Percentiles rank a stretch among this genome's conserved stretches.
These are phyloP conservation scores for Volucella zonaria DNA, from an alignment of 2,888 invertebrate genomes.

Conservation along the genomic window DNA sequence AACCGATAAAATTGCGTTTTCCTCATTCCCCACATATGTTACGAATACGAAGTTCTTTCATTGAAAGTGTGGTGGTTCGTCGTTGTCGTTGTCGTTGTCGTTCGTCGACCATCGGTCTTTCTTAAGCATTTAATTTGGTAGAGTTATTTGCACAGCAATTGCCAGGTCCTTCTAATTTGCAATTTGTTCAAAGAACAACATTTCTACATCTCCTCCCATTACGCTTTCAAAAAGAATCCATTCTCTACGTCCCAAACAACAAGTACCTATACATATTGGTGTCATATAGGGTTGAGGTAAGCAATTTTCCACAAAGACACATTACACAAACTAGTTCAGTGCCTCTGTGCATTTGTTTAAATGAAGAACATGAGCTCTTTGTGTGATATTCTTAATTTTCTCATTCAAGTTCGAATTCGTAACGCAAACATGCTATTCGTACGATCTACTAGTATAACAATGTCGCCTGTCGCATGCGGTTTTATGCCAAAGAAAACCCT, in stretches of 20 bases:
- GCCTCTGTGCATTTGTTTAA: conserved; percentile 24
- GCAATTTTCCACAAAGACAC: conserved; percentile 40
- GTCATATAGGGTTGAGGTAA: conserved; percentile 3
- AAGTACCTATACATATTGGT: too few relatives aligned
- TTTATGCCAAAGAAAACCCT: conserved; percentile 47
- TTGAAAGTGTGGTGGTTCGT: neutral
- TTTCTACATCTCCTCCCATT: conserved; percentile 20
- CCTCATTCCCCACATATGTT: neutral
- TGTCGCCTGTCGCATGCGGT: conserved; percentile 64
- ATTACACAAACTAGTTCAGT: neutral
- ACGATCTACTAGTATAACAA: conserved; percentile 34
- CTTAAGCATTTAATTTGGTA: conserved; percentile 53
- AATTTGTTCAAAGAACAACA: conserved; percentile 52
- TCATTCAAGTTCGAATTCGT: conserved; percentile 68
- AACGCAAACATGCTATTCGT: conserved; percentile 50
- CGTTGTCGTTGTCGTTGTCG: too few relatives aligned
- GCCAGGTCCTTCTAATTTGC: conserved; percentile 58
- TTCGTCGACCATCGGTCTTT: conserved; percentile 13
- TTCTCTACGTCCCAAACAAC: conserved; percentile 4
- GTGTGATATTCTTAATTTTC: conserved; percentile 69
- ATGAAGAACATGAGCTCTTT: conserved; percentile 64
- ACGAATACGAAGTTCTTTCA: neutral
- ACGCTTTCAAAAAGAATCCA: neutral
- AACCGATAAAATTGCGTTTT: neutral
- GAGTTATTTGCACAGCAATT: conserved; percentile 63